Evolutionary conservation across 2,797 vertebrate genomes (phyloP).

Genomic region (Tokudaia muenninki): DNA sequence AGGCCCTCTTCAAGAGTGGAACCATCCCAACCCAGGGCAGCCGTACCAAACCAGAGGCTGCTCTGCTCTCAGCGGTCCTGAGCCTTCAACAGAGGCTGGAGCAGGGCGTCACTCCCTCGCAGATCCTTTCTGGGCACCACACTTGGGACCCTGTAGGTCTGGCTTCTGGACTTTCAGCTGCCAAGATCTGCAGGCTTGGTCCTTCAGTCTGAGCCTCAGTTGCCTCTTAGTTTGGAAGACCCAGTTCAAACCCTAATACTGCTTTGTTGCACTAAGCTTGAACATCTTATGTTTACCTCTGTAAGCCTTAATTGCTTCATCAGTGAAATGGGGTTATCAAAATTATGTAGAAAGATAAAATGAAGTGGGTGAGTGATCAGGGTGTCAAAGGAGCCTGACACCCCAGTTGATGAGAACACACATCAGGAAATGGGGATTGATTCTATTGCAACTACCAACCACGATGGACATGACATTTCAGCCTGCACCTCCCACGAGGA

Average conservation of each 20-base stretch:
- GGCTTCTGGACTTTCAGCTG: background rate
- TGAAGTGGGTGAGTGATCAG: background rate
- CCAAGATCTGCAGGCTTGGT: background rate
- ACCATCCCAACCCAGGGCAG: background rate
- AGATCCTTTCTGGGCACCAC: background rate
- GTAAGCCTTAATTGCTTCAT: slow-evolving; percentile 17
- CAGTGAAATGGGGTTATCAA: slow-evolving; percentile 10
- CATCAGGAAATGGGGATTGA: background rate
- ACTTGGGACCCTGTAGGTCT: background rate
- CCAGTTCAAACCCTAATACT: slow-evolving; percentile 15
- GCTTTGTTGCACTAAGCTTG: background rate
- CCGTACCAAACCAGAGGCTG: background rate
- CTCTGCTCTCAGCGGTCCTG: background rate
- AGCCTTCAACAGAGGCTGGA: background rate
- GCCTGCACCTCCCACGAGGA: background rate
- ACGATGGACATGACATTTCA: background rate
- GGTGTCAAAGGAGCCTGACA: background rate
- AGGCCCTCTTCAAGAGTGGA: background rate
- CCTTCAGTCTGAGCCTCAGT: background rate
- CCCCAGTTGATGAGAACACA: background rate
- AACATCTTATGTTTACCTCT: slow-evolving; percentile 15
- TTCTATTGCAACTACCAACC: background rate
- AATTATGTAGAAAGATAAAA: background rate
- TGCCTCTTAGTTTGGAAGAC: slow-evolving; percentile 39
- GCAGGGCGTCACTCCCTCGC: background rate